Evolutionary conservation across 2,888 invertebrate genomes (phyloP).

Genomic region (Thecocarcelia acutangulata): DNA sequence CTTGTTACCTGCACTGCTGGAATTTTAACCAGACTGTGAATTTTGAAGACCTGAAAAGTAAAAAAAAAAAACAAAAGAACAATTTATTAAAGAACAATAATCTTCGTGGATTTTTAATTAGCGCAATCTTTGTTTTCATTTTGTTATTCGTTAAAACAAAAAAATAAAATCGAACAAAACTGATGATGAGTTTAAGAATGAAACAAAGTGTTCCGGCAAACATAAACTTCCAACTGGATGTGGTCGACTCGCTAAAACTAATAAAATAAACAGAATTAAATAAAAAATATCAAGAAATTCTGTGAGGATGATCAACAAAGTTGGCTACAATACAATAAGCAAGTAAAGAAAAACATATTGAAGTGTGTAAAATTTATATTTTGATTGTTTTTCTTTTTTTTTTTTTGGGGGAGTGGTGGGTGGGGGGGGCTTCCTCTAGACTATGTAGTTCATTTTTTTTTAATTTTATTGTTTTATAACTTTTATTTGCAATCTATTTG

Average conservation of each 20-base stretch:
- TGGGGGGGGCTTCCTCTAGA: too few relatives aligned
- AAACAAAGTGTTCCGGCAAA: constrained; percentile 57
- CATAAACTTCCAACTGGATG: background rate
- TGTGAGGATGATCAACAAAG: too few relatives aligned
- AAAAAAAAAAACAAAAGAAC: constrained; percentile 50
- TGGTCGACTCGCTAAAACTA: background rate
- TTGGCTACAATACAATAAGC: too few relatives aligned
- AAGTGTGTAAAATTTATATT: too few relatives aligned
- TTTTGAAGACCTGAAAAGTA: constrained; percentile 32
- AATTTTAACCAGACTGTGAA: constrained; percentile 70
- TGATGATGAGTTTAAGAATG: constrained; percentile 42
- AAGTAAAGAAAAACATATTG: too few relatives aligned
- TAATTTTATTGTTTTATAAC: too few relatives aligned
- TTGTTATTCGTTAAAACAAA: constrained; percentile 74
- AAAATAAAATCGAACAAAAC: constrained; percentile 31
- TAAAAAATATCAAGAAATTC: too few relatives aligned
- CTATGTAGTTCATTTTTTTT: too few relatives aligned
- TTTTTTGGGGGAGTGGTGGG: too few relatives aligned
- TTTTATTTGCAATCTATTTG: too few relatives aligned
- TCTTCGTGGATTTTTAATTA: constrained; percentile 80
- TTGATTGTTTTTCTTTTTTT: too few relatives aligned
- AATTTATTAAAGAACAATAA: constrained; percentile 58
- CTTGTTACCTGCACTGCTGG: constrained; percentile 61
- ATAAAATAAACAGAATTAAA: too few relatives aligned
- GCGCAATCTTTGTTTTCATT: constrained; percentile 81